Evolutionary conservation across 2,113 vertebrate genomes (phyloP).

Genomic region (Eurypyga helias): DNA sequence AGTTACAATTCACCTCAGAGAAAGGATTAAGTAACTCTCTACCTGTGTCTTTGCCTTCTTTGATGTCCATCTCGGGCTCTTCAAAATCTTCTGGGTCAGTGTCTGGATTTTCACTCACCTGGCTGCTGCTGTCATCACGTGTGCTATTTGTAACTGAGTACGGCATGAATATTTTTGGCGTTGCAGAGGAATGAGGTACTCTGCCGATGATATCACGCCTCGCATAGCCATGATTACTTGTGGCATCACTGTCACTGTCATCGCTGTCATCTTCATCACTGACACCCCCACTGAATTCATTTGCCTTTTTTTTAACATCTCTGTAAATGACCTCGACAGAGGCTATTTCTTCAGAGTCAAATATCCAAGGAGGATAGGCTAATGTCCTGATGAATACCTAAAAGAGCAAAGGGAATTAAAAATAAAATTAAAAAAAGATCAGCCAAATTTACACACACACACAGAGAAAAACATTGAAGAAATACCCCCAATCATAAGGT

Average conservation of each 20-base stretch:
- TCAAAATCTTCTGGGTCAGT: not conserved
- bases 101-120: not conserved
- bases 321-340: conserved; percentile 30
- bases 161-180: not conserved
- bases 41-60: not conserved
- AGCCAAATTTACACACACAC: not conserved
- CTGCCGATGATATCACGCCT: not conserved
- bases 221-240: conserved; percentile 11
- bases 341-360: not conserved
- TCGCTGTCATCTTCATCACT: conserved; percentile 4
- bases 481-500: not conserved
- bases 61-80: not conserved
- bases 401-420: not conserved
- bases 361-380: not conserved
- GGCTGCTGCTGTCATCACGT: not conserved
- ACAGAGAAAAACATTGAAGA: not conserved
- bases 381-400: not conserved
- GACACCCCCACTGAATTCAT: not conserved
- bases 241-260: not conserved
- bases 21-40: not conserved
- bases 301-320: conserved; percentile 31
- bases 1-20: not conserved
- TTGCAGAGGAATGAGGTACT: not conserved
- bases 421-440: not conserved
- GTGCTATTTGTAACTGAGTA: not conserved